Conservation (phyloP, 1,140 invertebrate species). For the Mizuhopecten yessoensis region DNA sequence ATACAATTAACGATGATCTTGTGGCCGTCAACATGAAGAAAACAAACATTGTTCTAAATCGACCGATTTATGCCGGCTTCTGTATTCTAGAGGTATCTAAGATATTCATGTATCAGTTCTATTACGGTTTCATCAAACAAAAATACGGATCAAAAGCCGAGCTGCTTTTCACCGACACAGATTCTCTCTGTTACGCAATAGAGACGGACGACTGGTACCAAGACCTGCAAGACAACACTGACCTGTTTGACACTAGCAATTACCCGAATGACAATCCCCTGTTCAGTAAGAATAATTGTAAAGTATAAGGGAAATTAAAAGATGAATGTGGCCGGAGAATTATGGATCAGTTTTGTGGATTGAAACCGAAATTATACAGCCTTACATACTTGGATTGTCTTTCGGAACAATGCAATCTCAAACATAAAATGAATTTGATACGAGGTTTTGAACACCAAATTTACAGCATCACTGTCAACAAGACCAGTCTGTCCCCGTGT, state of each 20-base stretch:
- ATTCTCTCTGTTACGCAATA: constrained; percentile 51
- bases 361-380: constrained; percentile 61
- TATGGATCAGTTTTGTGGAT: constrained; percentile 67
- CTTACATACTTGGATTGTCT: constrained; percentile 67
- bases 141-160: constrained; percentile 74
- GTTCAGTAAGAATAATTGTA: constrained; percentile 53
- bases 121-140: constrained; percentile 73
- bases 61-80: constrained; percentile 71
- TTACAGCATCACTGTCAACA: constrained; percentile 54
- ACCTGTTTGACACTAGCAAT: constrained; percentile 63
- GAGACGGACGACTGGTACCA: constrained; percentile 42
- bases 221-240: constrained; percentile 46
- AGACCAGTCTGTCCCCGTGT: constrained; percentile 47
- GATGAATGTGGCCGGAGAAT: constrained; percentile 49
- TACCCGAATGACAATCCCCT: constrained; percentile 54
- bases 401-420: constrained; percentile 52
- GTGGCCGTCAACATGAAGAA: constrained; percentile 65
- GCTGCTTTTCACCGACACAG: constrained; percentile 82
- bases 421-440: constrained; percentile 65
- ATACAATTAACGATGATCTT: constrained; percentile 77
- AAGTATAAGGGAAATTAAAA: constrained; percentile 63
- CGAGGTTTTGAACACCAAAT: constrained; percentile 61
- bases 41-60: not conserved
- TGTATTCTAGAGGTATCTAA: constrained; percentile 71
- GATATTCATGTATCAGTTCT: constrained; percentile 76